Base-by-base conservation (phyloP, 2,113 vertebrate species). In the Bubalus kerabau region DNA sequence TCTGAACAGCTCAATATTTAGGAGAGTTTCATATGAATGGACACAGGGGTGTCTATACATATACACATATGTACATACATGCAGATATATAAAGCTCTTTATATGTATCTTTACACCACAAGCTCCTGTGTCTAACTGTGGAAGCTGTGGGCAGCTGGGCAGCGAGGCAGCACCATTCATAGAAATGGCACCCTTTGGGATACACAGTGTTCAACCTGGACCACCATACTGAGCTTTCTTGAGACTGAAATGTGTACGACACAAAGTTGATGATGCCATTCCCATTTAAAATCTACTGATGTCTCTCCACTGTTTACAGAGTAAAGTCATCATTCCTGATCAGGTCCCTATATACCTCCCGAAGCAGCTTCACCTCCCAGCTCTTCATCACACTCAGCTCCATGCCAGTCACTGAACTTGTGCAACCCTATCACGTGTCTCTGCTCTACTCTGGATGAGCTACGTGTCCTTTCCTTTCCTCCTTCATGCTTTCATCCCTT, bases 381-480 rank as follows among this genome's bases (percentile, higher is more conserved):
- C 15, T 71, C 5, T 9, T 48, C 11, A 26, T n/a, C 40, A 40
- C 10, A 60, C 7, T 43, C 28, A 48, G 43, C 17, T 40, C n/a
- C 48, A 13, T 2, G 40, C 8, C 43, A 36, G 56, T 52, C 40
- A 52, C 36, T 15, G 57, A 78, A 87, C 11, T n/a, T 12, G 14
- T 1, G 6, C 7, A 30, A 6, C 4, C 12, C 11, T 13, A 32
- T 24, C 6, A 13, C 19, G 10, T 7, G 50, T 21, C 6, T 81
- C 56, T 85, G 30, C 17, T 21, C 62, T 80, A 24, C 54, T 81
- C 21, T 23, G 15, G 5, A 24, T 23, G 15, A 74, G 46, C 43
- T 11, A 54, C 0, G 0, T 19, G 26, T 6, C 2, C 9, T 3
- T 17, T 8, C 5, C 8, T 28, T 60, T 32, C 80, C 30, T 94